Evolutionary conservation across 2,113 vertebrate genomes (phyloP).

Genomic region (Bettongia penicillata): DNA sequence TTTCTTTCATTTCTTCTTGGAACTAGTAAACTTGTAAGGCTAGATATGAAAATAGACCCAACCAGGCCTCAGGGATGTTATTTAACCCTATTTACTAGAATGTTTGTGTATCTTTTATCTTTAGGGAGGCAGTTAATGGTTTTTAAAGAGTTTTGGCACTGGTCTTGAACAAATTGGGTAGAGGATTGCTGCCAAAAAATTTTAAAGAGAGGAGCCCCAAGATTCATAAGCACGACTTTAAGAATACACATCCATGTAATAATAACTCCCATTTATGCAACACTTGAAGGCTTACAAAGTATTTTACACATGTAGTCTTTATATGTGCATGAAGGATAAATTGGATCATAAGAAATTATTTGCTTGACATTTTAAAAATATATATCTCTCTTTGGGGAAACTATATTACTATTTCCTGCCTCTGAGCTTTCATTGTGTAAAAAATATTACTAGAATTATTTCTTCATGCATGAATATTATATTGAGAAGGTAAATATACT

Average conservation of each 20-base stretch:
- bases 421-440: neutral
- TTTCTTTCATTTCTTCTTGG: neutral
- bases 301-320: neutral
- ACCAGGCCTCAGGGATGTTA: neutral
- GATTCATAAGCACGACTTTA: neutral
- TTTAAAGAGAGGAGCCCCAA: neutral
- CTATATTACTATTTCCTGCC: neutral
- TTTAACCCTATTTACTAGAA: neutral
- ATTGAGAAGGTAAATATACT: slow-evolving; percentile 24
- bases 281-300: neutral
- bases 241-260: neutral
- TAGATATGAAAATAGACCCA: neutral
- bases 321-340: neutral
- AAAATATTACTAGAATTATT: neutral
- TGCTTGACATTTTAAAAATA: neutral
- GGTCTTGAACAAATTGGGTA: neutral
- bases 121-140: neutral
- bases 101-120: neutral
- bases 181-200: neutral
- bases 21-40: neutral
- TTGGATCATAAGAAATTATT: slow-evolving; percentile 34
- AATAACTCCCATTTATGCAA: neutral
- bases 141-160: neutral
- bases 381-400: slow-evolving; percentile 22
- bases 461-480: slow-evolving; percentile 6